These are phyloP conservation scores for Daboia siamensis DNA, from an alignment of 2,113 vertebrate genomes.

Conservation along the genomic window DNA sequence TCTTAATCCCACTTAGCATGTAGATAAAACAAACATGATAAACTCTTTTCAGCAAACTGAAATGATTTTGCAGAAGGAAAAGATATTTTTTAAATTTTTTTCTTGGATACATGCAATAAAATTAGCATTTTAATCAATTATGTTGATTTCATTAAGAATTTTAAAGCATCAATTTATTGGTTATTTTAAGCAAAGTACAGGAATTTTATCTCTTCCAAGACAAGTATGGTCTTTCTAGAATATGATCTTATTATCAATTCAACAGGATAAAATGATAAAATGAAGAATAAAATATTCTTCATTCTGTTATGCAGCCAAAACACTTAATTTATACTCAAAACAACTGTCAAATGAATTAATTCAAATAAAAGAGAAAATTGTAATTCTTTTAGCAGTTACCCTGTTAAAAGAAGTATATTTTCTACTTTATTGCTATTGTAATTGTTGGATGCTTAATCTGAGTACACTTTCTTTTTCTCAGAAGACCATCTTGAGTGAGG, in stretches of 20 bases:
- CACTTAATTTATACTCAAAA: not conserved
- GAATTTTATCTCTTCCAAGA: not conserved
- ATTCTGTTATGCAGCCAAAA: not conserved
- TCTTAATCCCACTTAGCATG: not conserved
- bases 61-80: not conserved
- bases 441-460: not conserved
- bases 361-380: not conserved
- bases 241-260: not conserved
- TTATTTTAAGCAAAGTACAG: not conserved
- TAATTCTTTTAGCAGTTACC: not conserved
- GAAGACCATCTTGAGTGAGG: not conserved
- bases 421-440: not conserved
- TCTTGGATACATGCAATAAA: not conserved
- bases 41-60: not conserved
- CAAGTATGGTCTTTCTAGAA: not conserved
- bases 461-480: not conserved
- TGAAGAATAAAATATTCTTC: not conserved
- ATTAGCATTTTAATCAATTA: not conserved
- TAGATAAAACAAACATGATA: not conserved
- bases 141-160: not conserved
- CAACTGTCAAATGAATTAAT: not conserved
- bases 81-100: not conserved
- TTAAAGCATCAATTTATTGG: not conserved
- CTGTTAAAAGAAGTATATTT: accelerated
- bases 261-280: not conserved